A percentile compares a stretch with the other conserved stretches of the same genome.
phyloP scores from a whole-genome alignment of 2,113 vertebrate genomes.

The Xenus cinereus region DNA sequence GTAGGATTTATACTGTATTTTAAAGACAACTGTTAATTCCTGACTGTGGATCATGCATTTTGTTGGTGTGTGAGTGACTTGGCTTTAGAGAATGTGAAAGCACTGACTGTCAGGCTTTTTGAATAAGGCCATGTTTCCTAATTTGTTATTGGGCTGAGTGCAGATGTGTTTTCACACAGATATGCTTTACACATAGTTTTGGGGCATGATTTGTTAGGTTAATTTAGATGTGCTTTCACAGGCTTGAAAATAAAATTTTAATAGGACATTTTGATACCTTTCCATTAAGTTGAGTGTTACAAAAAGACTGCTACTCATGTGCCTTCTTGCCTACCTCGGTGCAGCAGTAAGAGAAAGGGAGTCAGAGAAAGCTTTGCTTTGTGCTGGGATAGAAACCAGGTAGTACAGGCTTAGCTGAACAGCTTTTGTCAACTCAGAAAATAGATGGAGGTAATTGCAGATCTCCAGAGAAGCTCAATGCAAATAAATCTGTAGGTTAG shows the following conservation, averaged over 20 bases:
- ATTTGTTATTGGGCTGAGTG: not conserved
- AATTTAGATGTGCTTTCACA: not conserved
- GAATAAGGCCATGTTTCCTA: not conserved
- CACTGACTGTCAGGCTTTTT: not conserved
- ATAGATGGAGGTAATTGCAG: not conserved
- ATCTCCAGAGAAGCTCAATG: not conserved
- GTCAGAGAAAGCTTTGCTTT: not conserved
- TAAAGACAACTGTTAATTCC: not conserved
- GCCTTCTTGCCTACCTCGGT: not conserved
- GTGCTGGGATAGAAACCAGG: not conserved
- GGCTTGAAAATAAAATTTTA: not conserved
- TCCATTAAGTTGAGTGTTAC: not conserved
- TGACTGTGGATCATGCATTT: not conserved
- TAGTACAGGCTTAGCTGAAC: not conserved
- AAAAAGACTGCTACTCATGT: not conserved
- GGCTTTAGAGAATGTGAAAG: not conserved
- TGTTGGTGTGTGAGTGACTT: not conserved
- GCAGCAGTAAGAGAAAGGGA: not conserved
- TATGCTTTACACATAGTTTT: not conserved
- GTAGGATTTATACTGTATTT: slow-evolving; percentile 25
- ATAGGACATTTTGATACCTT: not conserved
- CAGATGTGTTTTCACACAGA: not conserved
- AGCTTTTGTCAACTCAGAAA: not conserved
- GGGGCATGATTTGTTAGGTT: not conserved
- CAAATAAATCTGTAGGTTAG: not conserved